Conservation (phyloP, 2,888 invertebrate species). For the Peribatodes rhomboidaria region DNA sequence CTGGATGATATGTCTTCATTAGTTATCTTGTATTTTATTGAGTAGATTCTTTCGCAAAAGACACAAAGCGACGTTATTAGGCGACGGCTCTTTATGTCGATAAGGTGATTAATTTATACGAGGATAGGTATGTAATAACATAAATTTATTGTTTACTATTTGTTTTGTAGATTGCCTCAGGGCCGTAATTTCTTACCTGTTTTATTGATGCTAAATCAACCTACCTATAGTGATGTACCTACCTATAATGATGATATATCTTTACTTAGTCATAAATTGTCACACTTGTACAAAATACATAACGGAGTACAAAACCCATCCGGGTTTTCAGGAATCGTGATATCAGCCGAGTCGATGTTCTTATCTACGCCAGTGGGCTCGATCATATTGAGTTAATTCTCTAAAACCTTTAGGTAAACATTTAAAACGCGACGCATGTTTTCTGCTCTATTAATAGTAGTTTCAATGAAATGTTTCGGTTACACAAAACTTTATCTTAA, state of each 20-base stretch:
- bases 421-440: too few relatives aligned
- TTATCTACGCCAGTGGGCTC: too few relatives aligned
- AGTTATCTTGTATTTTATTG: constrained; percentile 40
- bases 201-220: neutral
- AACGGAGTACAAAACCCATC: too few relatives aligned
- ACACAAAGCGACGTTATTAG: constrained; percentile 41
- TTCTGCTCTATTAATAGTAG: too few relatives aligned
- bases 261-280: neutral
- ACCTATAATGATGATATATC: neutral
- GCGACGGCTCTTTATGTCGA: constrained; percentile 37
- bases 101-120: constrained; percentile 42
- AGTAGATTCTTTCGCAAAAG: constrained; percentile 42
- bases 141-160: constrained; percentile 31
- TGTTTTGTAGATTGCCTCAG: constrained; percentile 10
- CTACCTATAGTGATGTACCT: too few relatives aligned
- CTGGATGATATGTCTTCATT: constrained; percentile 34
- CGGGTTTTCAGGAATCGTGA: too few relatives aligned
- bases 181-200: neutral
- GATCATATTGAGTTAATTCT: too few relatives aligned
- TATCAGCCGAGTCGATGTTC: too few relatives aligned
- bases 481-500: too few relatives aligned
- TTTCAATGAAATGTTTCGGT: too few relatives aligned
- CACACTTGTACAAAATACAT: too few relatives aligned
- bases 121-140: constrained; percentile 18
- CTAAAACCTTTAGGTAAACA: too few relatives aligned